Evolutionary conservation across 23 tunicate species (phyloP), one percentile per base, ranked within the genome.

Genomic region (Clavelina lepadiformis): DNA sequence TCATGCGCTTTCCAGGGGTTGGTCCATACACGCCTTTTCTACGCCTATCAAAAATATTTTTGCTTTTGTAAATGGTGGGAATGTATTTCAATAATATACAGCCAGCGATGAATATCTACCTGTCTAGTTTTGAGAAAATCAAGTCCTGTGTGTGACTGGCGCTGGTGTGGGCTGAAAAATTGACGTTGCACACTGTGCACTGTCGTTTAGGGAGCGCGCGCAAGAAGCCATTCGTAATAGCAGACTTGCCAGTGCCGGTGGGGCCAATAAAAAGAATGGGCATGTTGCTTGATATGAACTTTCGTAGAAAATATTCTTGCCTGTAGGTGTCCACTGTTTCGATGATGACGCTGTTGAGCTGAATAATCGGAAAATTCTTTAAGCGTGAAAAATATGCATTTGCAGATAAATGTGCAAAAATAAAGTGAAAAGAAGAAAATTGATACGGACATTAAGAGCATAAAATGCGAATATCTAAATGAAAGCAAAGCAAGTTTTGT

Each of bases 11-110:
- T 2, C 99, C 99, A 15, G 91, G 84, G 19, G 95, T 81, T 2
- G 99, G 99, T 20, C 99, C 99, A 58, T 94, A 94, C 13, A 66
- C 71, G 35, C 71, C 91, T 52, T 81, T 89, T 35, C 95, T 80
- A 20, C 95, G 63, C 53, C 74, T 86, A 51, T 15, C 60, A 57
- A 57, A 8, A 31, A 2, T 25, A 2, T 3, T 4, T 46, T 3
- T 23, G 27, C 5, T 4, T 4, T 49, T 2, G 3, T 49, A 56
- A 7, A 56, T 2, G 5, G n/a, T n/a, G n/a, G n/a, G n/a, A n/a
- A n/a, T n/a, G n/a, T n/a, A n/a, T n/a, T n/a, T n/a, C n/a, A n/a
- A n/a, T n/a, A n/a, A n/a, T n/a, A n/a, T n/a, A n/a, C n/a, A n/a
- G n/a, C n/a, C n/a, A n/a, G n/a, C n/a, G n/a, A n/a, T n/a, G n/a